These are phyloP conservation scores for Rhegmatorhina hoffmannsi DNA, from an alignment of 2,113 vertebrate genomes.

Conservation along the genomic window DNA sequence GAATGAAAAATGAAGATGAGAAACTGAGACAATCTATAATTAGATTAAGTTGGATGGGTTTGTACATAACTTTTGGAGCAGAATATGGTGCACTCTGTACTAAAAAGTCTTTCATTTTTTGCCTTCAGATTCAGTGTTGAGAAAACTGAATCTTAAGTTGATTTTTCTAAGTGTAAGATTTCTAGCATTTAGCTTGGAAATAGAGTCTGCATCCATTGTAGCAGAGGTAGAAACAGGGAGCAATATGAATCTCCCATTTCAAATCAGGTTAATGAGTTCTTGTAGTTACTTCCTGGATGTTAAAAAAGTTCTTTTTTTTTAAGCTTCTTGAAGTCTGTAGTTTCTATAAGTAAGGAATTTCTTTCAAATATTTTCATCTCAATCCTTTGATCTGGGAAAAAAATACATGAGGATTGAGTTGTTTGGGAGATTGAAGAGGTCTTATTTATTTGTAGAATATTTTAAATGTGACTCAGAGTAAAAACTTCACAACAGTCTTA, in stretches of 20 bases:
- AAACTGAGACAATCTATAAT: background rate
- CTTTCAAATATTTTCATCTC: background rate
- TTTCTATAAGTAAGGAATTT: background rate
- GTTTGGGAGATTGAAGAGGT: background rate
- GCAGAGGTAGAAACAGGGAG: background rate
- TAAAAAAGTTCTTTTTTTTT: background rate
- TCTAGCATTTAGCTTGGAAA: background rate
- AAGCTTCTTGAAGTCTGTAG: background rate
- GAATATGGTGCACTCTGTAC: background rate
- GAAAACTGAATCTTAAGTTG: background rate
- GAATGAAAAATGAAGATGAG: background rate
- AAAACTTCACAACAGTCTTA: background rate
- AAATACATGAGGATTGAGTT: accelerated
- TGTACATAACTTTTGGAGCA: background rate
- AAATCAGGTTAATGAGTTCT: background rate
- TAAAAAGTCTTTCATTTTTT: background rate
- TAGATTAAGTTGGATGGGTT: background rate
- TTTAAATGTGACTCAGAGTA: background rate
- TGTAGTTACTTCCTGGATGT: background rate
- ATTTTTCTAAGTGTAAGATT: background rate
- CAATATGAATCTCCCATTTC: background rate
- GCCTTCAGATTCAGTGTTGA: background rate
- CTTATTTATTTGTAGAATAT: background rate
- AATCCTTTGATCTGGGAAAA: background rate
- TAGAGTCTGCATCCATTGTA: background rate